These are phyloP conservation scores for Conus betulinus DNA, from an alignment of 1,140 invertebrate species.

Conservation along the genomic window DNA sequence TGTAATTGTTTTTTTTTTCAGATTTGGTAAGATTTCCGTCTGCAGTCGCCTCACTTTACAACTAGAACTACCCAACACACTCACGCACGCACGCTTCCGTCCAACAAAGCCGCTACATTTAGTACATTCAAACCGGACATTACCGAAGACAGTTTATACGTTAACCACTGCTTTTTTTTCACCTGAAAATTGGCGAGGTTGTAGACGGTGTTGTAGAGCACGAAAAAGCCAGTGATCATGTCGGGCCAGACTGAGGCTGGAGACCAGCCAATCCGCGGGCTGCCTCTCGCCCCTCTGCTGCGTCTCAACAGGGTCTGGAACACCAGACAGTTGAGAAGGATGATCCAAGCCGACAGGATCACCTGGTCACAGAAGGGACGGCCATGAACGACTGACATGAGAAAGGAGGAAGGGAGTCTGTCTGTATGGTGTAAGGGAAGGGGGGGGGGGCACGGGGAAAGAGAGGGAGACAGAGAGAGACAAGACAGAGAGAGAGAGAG, in stretches of 20 bases:
- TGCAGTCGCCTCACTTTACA: too few relatives aligned
- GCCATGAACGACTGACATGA: neutral
- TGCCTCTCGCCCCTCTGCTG: neutral
- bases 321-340: slow-evolving; percentile 35
- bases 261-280: slow-evolving; percentile 20
- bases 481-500: neutral
- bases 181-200: slow-evolving; percentile 43
- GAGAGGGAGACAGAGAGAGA: neutral
- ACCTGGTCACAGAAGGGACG: neutral
- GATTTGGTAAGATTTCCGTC: too few relatives aligned
- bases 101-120: too few relatives aligned
- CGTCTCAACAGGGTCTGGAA: slow-evolving; percentile 39
- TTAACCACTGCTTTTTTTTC: too few relatives aligned
- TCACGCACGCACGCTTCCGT: too few relatives aligned
- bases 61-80: too few relatives aligned
- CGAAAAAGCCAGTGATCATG: slow-evolving; percentile 35
- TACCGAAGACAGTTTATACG: too few relatives aligned
- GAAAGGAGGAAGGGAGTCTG: neutral
- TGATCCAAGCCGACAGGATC: slow-evolving; percentile 23
- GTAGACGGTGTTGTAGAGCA: slow-evolving; percentile 40
- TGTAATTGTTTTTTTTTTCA: too few relatives aligned
- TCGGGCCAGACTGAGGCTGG: slow-evolving; percentile 42
- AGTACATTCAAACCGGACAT: too few relatives aligned
- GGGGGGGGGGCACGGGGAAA: too few relatives aligned
- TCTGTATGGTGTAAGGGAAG: too few relatives aligned